These are phyloP conservation scores for Rhingia campestris DNA, from an alignment of 2,888 invertebrate species.

Conservation along the genomic window DNA sequence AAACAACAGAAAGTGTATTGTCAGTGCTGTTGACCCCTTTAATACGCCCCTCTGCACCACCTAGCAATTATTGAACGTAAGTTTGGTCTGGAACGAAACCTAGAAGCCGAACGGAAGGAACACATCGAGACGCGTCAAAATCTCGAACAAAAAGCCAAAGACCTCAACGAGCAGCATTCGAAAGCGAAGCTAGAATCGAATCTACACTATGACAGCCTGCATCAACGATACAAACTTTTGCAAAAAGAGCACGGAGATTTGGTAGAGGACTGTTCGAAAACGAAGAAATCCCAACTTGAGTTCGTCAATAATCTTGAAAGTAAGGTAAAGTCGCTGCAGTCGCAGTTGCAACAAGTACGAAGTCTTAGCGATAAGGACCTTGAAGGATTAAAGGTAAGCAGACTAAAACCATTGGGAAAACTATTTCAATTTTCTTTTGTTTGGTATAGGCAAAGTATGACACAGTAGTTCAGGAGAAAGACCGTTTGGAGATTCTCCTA, in stretches of 20 bases:
- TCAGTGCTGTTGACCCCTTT: conserved; percentile 53
- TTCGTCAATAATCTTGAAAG: conserved; percentile 83
- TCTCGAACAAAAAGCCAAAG: conserved; percentile 83
- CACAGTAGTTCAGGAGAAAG: conserved; percentile 78
- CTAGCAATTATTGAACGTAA: conserved; percentile 85
- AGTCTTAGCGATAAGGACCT: conserved; percentile 80
- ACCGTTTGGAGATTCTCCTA: conserved; percentile 78
- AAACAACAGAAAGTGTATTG: not conserved
- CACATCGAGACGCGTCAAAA: conserved; percentile 84
- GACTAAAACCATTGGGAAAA: not conserved
- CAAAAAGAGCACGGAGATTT: conserved; percentile 84
- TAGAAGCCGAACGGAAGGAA: conserved; percentile 84
- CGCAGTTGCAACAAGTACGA: conserved; percentile 83
- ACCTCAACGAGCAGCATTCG: conserved; percentile 83
- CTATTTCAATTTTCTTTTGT: not conserved
- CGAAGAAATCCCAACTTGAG: conserved; percentile 83
- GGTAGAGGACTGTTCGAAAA: conserved; percentile 83
- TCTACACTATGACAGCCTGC: conserved; percentile 84
- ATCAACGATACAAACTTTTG: conserved; percentile 84
- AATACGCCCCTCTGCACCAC: conserved; percentile 41
- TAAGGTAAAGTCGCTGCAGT: conserved; percentile 83
- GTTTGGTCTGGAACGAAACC: conserved; percentile 84
- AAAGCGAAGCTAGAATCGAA: conserved; percentile 84
- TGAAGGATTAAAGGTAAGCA: conserved; percentile 82
- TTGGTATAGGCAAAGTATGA: conserved; percentile 79